phyloP scores from a whole-genome alignment of 2,113 vertebrate genomes.

The Myiozetetes cayanensis region DNA sequence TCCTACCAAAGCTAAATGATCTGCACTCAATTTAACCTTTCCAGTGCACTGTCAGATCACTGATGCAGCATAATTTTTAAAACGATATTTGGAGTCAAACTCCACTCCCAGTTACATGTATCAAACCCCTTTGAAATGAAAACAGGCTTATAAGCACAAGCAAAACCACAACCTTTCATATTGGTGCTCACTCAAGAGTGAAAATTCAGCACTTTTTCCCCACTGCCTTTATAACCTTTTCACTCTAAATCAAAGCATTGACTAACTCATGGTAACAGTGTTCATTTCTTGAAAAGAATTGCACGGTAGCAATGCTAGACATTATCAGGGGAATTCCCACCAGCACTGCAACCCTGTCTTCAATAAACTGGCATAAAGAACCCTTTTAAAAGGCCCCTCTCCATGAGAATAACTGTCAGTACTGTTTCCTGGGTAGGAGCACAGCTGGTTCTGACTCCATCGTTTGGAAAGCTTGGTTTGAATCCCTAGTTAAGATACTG shows the following conservation, averaged over 20 bases:
- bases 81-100: background rate
- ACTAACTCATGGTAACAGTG: background rate
- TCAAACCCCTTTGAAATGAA: background rate
- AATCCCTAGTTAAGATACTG: background rate
- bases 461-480: background rate
- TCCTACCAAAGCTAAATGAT: background rate
- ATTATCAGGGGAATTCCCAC: background rate
- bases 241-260: background rate
- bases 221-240: background rate
- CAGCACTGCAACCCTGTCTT: background rate
- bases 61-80: background rate
- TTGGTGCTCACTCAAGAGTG: background rate
- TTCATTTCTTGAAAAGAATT: background rate
- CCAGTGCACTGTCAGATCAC: background rate
- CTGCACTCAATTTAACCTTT: constrained; percentile 21
- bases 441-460: background rate
- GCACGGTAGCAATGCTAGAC: background rate
- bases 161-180: background rate
- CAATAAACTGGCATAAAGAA: background rate
- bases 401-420: background rate
- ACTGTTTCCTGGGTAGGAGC: background rate
- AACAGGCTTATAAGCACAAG: background rate
- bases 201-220: background rate
- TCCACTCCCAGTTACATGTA: background rate
- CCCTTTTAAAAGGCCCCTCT: background rate